Percentiles rank a stretch among this genome's conserved stretches.
phyloP scores from a whole-genome alignment of 2,888 invertebrate genomes.

The Apodemia duryi region DNA sequence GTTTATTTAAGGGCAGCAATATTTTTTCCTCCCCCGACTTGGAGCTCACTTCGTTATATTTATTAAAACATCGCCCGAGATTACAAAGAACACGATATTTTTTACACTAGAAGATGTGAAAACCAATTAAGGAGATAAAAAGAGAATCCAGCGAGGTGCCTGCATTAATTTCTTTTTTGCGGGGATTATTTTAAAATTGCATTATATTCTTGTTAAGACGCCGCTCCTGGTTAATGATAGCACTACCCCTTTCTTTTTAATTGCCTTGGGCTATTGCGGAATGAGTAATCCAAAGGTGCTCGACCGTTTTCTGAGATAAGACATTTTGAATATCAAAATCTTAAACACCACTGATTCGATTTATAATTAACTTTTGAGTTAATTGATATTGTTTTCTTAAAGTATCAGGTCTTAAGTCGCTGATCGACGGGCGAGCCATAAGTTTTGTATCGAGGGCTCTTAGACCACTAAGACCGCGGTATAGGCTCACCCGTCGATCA shows the following conservation, averaged over 20 bases:
- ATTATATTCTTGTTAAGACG: constrained; percentile 79
- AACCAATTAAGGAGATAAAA: constrained; percentile 81
- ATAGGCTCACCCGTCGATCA: too few relatives aligned
- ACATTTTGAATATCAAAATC: constrained; percentile 36
- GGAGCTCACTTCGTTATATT: constrained; percentile 76
- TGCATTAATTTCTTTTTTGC: constrained; percentile 79
- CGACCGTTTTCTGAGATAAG: constrained; percentile 61
- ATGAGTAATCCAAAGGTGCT: constrained; percentile 75
- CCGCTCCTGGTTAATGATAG: constrained; percentile 73
- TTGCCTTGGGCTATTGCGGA: constrained; percentile 76
- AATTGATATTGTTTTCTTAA: too few relatives aligned
- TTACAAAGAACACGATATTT: constrained; percentile 79
- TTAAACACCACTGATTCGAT: background rate
- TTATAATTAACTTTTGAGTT: too few relatives aligned
- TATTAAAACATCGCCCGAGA: constrained; percentile 79
- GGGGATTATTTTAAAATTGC: constrained; percentile 80
- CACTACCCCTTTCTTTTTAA: constrained; percentile 77
- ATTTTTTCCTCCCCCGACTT: constrained; percentile 64
- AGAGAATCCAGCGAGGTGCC: constrained; percentile 76
- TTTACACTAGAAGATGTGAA: constrained; percentile 79
- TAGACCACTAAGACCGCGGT: too few relatives aligned
- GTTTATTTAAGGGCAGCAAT: constrained; percentile 73
- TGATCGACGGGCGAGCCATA: too few relatives aligned
- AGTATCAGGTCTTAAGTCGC: too few relatives aligned
- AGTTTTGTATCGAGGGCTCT: too few relatives aligned